Evolutionary conservation across 92 coral and sea anemone genomes (phyloP), one percentile per base, ranked within the genome.

Genomic region (Porites lobata): DNA sequence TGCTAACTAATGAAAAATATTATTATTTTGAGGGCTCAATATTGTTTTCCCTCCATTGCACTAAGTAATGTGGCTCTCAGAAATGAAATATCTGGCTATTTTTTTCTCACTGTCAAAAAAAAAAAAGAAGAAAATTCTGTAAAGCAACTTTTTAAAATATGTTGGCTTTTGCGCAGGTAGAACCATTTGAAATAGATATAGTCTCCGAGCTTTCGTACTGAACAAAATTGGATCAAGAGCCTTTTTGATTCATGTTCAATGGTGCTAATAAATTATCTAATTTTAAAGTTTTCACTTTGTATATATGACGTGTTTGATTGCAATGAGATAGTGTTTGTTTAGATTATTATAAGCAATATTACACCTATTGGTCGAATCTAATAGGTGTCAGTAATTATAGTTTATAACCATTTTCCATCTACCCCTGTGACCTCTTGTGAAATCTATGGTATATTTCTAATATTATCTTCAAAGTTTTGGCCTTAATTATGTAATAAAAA

Each of bases 401-500:
- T 18, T 58, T 54, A 26, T 81, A 54, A 67, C 24, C 51, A 81
- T 56, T 56, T 56, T 56, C 61, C 61, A 56, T 56, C 61, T 10
- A 56, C 13, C 61, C 15, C 3, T 10, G 67, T 52, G 8, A 56
- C 22, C 52, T 69, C 76, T 66, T 66, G 76, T 68, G 76, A 69
- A 81, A 69, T 80, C 19, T 53, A 57, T 69, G 85, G 75, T 69
- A 82, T 82, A 69, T 82, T 82, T 82, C 78, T 82, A 70, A 63
- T 21, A 52, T 69, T 82, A 21, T 70, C 66, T 32, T 82, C 62
- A 64, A 71, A 54, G 58, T 82, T 82, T 82, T 81, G 58, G 77
- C 69, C 86, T 22, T 70, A 58, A 69, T 82, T 82, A 32, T 82
- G 70, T 71, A 82, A 82, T 82, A 70, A 82, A 80, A 82, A 38